Conservation (phyloP, 2,113 vertebrate species). For the Lepus europaeus region DNA sequence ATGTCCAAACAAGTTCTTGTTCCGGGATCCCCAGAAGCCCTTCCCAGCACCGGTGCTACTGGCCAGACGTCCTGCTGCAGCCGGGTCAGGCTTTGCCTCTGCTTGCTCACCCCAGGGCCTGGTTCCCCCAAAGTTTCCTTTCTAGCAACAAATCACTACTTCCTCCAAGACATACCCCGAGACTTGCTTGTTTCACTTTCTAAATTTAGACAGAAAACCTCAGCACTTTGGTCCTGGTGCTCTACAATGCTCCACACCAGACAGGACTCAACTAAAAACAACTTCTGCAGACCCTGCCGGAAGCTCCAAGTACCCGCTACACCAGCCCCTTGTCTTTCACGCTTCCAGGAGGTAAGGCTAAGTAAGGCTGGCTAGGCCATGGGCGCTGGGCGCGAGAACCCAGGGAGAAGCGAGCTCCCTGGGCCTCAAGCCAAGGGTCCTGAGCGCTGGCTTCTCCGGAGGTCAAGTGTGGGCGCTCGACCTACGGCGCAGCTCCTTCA, state of each 20-base stretch:
- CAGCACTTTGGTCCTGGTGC: conserved; percentile 58
- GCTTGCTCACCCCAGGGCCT: neutral
- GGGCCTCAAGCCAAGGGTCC: neutral
- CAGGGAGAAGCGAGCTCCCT: neutral
- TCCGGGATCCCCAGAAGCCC: neutral
- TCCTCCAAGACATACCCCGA: conserved; percentile 59
- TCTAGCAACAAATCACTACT: conserved; percentile 53
- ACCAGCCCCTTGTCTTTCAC: neutral
- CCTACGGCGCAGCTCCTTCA: fast-evolving
- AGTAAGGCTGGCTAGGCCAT: neutral
- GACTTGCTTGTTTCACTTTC: conserved; percentile 61
- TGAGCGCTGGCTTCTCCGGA: neutral
- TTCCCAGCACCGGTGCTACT: neutral
- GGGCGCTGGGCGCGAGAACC: neutral
- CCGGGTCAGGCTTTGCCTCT: neutral
- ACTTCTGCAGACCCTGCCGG: neutral
- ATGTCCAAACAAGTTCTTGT: neutral
- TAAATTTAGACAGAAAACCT: conserved; percentile 73
- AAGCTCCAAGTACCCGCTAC: neutral
- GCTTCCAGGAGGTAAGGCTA: neutral
- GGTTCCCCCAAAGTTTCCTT: conserved; percentile 32
- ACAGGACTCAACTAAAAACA: neutral
- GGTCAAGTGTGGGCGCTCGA: neutral
- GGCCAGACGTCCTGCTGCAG: fast-evolving
- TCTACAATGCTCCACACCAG: neutral